phyloP scores from a whole-genome alignment of 2,888 invertebrate genomes.

The Sipunculus nudus region DNA sequence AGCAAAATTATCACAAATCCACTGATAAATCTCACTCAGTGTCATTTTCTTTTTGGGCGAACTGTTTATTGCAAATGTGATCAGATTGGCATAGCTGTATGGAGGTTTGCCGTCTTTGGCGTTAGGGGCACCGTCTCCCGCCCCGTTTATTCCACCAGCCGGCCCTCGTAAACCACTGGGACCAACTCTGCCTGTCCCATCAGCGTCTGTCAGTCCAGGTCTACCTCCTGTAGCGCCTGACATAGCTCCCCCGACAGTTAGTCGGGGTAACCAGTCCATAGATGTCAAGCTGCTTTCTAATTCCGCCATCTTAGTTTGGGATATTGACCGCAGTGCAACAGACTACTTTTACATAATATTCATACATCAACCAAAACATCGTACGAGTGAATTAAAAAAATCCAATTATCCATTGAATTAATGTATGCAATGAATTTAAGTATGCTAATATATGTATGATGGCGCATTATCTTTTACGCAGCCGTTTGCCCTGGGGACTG shows the following conservation, averaged over 20 bases:
- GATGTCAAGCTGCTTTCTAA: slow-evolving; percentile 68
- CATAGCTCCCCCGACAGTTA: slow-evolving; percentile 64
- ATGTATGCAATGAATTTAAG: too few relatives aligned
- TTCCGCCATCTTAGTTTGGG: slow-evolving; percentile 65
- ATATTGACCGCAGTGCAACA: slow-evolving; percentile 9
- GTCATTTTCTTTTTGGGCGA: slow-evolving; percentile 78
- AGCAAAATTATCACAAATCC: slow-evolving; percentile 78
- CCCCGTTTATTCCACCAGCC: too few relatives aligned
- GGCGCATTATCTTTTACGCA: too few relatives aligned
- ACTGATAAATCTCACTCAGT: slow-evolving; percentile 78
- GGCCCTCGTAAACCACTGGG: slow-evolving; percentile 1
- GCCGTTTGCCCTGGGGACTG: too few relatives aligned
- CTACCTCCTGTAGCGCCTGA: slow-evolving; percentile 48
- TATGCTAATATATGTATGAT: too few relatives aligned
- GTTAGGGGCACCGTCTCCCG: too few relatives aligned
- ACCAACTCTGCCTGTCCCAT: slow-evolving; percentile 11
- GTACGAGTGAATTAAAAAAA: too few relatives aligned
- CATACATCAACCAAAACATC: too few relatives aligned
- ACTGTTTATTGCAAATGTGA: slow-evolving; percentile 75
- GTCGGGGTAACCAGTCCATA: slow-evolving; percentile 69
- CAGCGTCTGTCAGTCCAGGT: slow-evolving; percentile 34
- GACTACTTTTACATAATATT: too few relatives aligned
- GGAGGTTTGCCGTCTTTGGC: slow-evolving; percentile 68
- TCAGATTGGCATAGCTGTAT: slow-evolving; percentile 77
- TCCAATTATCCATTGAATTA: too few relatives aligned